Percentiles rank a stretch among this genome's conserved stretches.
These are phyloP conservation scores for Seriola aureovittata DNA, from an alignment of 2,113 vertebrate genomes.

Conservation along the genomic window DNA sequence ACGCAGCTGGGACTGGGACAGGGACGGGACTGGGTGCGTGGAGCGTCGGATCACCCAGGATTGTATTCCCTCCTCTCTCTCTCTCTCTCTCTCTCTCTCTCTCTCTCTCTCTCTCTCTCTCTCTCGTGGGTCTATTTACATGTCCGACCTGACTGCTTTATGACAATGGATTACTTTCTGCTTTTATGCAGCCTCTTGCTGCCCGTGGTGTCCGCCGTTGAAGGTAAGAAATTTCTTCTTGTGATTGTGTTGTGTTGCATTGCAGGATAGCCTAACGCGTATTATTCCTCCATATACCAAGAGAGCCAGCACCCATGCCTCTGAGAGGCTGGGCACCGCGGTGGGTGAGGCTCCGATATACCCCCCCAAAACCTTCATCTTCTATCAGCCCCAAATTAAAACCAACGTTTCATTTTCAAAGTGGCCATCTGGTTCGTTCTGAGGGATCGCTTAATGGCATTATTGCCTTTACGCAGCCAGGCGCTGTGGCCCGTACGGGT, in stretches of 20 bases:
- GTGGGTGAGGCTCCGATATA: conserved; percentile 13
- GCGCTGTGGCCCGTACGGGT: conserved; percentile 32
- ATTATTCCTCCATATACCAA: background rate
- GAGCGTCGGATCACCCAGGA: conserved; percentile 73
- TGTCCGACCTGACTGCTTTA: conserved; percentile 79
- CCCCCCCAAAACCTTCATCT: background rate
- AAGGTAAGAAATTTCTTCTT: conserved; percentile 81
- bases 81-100: too few species aligned
- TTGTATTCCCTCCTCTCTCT: conserved; percentile 57
- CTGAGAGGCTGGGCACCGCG: conserved; percentile 28
- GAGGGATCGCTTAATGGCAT: conserved; percentile 34
- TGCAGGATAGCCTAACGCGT: conserved; percentile 10
- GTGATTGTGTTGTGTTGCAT: conserved; percentile 16
- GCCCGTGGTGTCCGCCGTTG: conserved; percentile 81
- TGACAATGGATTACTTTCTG: conserved; percentile 90
- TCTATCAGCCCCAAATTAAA: conserved; percentile 15
- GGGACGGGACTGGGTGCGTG: conserved; percentile 70
- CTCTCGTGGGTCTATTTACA: conserved; percentile 80
- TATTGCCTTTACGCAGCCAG: conserved; percentile 53
- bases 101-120: conserved; percentile 3
- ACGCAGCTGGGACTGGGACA: conserved; percentile 72
- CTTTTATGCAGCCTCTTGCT: conserved; percentile 86
- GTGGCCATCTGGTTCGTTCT: conserved; percentile 51
- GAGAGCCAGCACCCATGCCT: conserved; percentile 39
- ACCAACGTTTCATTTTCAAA: conserved; percentile 16